Base-by-base conservation (phyloP, 2,888 invertebrate genomes). In the Andrena chrysosceles region DNA sequence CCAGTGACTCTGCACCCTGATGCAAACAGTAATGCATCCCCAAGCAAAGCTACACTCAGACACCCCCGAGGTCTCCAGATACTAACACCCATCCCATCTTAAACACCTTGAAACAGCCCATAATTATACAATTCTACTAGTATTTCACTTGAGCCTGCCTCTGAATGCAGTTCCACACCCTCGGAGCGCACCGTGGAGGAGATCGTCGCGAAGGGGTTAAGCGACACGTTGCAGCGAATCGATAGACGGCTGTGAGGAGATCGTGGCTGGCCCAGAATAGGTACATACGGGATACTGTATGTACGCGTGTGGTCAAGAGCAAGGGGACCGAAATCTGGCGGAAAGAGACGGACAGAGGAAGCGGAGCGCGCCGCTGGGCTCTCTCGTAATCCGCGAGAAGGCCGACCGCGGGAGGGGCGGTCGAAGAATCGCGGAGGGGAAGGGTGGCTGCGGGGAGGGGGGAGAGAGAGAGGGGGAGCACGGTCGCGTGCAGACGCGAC, bases 341-440 rank as follows among this genome's bases (percentile, higher is more conserved):
- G 72, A 54, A 33, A 33, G 63, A 63, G 54, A 54, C 16, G 33
- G 60, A 60, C 23, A 69, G 68, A 69, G 60, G 23, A 35, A 62
- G 62, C n/a, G 35, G 49, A 71, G 49, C 62, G 62, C n/a, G 31
- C 48, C 49, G 31, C 8, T 52, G 20, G 56, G 56, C 56, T 56
- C 56, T 56, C 63, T 54, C 73, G 73, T 73, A 73, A 73, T 64
- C 54, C 23, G 35, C 52, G 67, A 68, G 67, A 68, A 68, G 52
- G 67, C 67, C 67, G 54, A 68, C n/a, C 42, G 56, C 6, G 69
- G 33, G 29, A 35, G 70, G 49, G 48, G 48, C 70, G 59, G 26
- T 56, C 59, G 60, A 70, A 60, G 70, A 59, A 70, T 56, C 56
- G 59, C 42, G 60, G 48, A 10, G 56, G 56, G 56, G 10, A 23